Percentiles rank a stretch among this genome's conserved stretches.
Conservation (phyloP, 2,888 invertebrate genomes). For the Amblyteles armatorius region DNA sequence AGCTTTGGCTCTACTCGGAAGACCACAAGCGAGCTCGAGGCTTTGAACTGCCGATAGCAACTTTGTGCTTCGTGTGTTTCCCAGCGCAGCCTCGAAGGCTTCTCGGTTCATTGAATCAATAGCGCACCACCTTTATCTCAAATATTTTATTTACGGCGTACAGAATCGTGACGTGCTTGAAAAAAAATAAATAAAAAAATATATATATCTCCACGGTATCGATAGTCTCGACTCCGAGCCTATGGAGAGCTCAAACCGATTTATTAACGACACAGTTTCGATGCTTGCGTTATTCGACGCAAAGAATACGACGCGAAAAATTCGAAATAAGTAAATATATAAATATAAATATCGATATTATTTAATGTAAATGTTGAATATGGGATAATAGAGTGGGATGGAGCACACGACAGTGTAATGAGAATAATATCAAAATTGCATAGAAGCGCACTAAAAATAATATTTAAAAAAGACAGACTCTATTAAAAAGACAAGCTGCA, state of each 20-base stretch:
- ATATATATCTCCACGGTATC: constrained; percentile 1
- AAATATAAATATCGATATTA: background rate
- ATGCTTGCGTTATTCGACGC: background rate
- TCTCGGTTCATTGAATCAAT: constrained; percentile 48
- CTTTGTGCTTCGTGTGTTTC: constrained; percentile 8
- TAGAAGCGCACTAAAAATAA: too few relatives aligned
- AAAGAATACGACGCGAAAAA: background rate
- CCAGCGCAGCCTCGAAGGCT: background rate
- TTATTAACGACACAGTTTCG: background rate
- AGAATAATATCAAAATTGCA: too few relatives aligned
- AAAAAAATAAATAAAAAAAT: background rate
- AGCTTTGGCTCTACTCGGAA: background rate
- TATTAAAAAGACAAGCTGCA: too few relatives aligned
- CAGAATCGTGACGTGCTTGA: background rate
- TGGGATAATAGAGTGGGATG: too few relatives aligned
- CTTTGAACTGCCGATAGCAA: background rate
- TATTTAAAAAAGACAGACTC: too few relatives aligned
- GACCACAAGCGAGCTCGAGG: background rate
- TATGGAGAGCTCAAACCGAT: background rate
- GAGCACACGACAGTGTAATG: too few relatives aligned
- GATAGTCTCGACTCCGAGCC: constrained; percentile 8
- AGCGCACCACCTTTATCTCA: constrained; percentile 39
- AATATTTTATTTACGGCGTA: constrained; percentile 49
- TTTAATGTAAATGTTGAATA: too few relatives aligned
- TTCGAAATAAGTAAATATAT: background rate